A percentile compares a stretch with the other conserved stretches of the same genome.
Evolutionary conservation across 2,113 vertebrate genomes (phyloP).

Genomic region (Myotis yumanensis): DNA sequence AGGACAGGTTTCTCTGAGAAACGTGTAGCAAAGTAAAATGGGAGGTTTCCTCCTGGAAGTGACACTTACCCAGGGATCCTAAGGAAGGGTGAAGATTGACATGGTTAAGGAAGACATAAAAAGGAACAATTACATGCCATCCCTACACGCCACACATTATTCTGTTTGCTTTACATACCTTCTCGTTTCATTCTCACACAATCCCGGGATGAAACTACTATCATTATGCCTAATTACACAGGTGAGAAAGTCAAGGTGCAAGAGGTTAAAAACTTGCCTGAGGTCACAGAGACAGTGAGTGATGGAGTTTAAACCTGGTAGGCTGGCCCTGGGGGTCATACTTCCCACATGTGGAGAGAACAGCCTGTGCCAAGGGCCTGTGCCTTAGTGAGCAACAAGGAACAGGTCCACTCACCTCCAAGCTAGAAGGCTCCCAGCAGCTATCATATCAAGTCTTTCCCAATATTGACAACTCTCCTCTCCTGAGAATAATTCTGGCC

Average conservation of each 20-base stretch:
- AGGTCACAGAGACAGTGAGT: background rate
- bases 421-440: background rate
- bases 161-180: background rate
- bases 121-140: background rate
- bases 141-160: background rate
- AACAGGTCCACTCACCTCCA: background rate
- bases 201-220: background rate
- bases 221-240: background rate
- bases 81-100: background rate
- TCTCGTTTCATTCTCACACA: background rate
- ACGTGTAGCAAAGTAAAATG: background rate
- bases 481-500: background rate
- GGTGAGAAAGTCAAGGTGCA: background rate
- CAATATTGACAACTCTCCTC: background rate
- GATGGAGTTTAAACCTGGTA: background rate
- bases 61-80: background rate
- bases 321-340: background rate
- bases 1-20: constrained; percentile 7
- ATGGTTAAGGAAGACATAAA: background rate
- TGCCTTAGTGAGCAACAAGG: background rate
- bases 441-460: background rate
- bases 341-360: background rate
- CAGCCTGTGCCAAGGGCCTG: background rate
- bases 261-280: background rate
- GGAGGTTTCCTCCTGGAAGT: background rate